A percentile compares a stretch with the other conserved stretches of the same genome.
Conservation (phyloP, 2,797 vertebrate genomes). For the Channallabes apus region DNA sequence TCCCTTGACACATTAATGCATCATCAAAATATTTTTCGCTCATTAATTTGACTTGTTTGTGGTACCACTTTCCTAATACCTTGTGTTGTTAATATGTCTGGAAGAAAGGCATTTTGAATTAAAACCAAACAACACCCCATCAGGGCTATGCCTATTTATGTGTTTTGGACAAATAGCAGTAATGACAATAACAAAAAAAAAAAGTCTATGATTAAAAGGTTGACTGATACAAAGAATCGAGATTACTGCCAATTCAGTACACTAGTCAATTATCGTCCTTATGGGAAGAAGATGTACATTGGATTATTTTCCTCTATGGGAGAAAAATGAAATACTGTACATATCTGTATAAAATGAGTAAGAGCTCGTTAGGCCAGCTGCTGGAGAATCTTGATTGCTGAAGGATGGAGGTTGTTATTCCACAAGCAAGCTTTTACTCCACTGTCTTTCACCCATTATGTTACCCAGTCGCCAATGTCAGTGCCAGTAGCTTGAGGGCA, state of each 20-base stretch:
- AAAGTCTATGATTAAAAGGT: not conserved
- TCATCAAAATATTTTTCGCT: slow-evolving; percentile 64
- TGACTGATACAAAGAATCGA: not conserved
- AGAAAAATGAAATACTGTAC: not conserved
- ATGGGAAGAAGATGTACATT: not conserved
- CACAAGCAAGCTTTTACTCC: not conserved
- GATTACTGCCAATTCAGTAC: slow-evolving; percentile 5
- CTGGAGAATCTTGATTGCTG: not conserved
- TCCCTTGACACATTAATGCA: slow-evolving; percentile 63
- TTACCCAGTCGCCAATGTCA: not conserved
- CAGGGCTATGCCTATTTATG: slow-evolving; percentile 43
- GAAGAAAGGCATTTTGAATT: slow-evolving; percentile 54
- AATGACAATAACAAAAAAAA: slow-evolving; percentile 19
- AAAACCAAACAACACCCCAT: slow-evolving; percentile 48
- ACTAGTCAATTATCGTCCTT: slow-evolving; percentile 1
- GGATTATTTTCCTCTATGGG: not conserved
- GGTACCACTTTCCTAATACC: slow-evolving; percentile 57
- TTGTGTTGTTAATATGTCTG: slow-evolving; percentile 59
- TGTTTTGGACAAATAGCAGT: slow-evolving; percentile 44
- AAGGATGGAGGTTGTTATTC: not conserved
- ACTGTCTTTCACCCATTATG: slow-evolving; percentile 19
- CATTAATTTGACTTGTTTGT: slow-evolving; percentile 64
- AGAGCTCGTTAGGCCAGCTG: not conserved
- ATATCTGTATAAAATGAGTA: not conserved
- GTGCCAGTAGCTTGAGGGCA: slow-evolving; percentile 21